Conservation (phyloP, 2,888 invertebrate species). For the Trypoxylon attenuatum region DNA sequence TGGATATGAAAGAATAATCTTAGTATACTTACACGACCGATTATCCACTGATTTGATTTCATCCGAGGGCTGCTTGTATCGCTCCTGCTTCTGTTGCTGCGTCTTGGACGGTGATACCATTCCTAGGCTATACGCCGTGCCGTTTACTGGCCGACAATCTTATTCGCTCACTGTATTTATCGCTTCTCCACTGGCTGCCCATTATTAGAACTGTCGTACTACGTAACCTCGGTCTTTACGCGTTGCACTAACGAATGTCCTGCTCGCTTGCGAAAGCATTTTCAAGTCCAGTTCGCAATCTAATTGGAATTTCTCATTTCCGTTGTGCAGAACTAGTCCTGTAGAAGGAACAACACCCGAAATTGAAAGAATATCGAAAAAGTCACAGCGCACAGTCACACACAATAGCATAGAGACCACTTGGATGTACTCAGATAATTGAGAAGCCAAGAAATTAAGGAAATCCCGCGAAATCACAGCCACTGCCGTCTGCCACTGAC, state of each 20-base stretch:
- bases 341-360: no score
- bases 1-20: slow-evolving; percentile 6
- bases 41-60: slow-evolving; percentile 45
- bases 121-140: slow-evolving; percentile 68
- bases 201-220: slow-evolving; percentile 54
- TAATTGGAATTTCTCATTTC: no score
- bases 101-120: slow-evolving; percentile 75
- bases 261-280: neutral
- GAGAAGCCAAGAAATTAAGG: no score
- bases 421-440: no score
- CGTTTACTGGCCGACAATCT: no score
- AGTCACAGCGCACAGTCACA: no score
- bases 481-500: no score
- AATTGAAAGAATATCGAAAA: no score
- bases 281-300: neutral
- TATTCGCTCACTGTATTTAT: slow-evolving; percentile 50
- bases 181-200: slow-evolving; percentile 61
- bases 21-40: slow-evolving; percentile 53
- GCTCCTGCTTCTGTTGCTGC: slow-evolving; percentile 64
- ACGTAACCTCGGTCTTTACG: slow-evolving; percentile 25
- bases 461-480: no score
- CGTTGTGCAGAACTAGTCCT: no score
- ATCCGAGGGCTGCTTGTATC: slow-evolving; percentile 50
- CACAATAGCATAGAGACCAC: no score
- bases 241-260: slow-evolving; percentile 10